Evolutionary conservation across 2,113 vertebrate species (phyloP).

Genomic region (Aldabrachelys gigantea): DNA sequence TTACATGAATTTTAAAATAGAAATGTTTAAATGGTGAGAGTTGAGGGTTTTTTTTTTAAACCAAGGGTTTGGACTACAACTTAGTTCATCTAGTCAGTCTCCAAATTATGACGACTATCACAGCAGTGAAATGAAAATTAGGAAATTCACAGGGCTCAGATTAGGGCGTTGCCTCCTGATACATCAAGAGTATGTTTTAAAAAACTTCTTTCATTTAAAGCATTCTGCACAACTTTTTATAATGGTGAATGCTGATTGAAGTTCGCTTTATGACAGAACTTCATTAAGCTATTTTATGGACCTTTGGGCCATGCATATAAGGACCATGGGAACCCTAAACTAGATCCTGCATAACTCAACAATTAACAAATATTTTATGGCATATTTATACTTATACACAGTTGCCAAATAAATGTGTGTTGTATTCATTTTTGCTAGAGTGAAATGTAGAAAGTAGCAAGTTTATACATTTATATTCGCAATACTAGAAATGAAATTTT

Average conservation of each 20-base stretch:
- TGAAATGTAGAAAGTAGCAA: background rate
- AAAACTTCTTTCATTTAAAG: background rate
- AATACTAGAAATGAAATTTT: background rate
- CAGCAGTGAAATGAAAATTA: background rate
- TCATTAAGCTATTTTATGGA: background rate
- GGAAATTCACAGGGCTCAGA: background rate
- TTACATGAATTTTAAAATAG: background rate
- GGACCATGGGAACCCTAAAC: background rate
- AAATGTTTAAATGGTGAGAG: conserved; percentile 6
- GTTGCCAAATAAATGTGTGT: background rate
- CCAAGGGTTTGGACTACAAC: too few species aligned
- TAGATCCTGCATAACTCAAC: background rate
- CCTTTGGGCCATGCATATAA: background rate
- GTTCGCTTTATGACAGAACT: background rate
- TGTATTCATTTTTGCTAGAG: background rate
- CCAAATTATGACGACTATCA: background rate
- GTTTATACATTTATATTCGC: background rate
- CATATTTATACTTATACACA: background rate
- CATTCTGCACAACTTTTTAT: background rate
- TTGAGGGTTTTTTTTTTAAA: background rate
- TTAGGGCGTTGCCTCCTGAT: background rate
- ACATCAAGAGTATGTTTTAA: background rate
- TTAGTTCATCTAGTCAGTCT: background rate
- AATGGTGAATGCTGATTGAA: background rate
- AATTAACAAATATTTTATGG: background rate